Base-by-base conservation (phyloP, 2,797 vertebrate species). In the Clamator glandarius region DNA sequence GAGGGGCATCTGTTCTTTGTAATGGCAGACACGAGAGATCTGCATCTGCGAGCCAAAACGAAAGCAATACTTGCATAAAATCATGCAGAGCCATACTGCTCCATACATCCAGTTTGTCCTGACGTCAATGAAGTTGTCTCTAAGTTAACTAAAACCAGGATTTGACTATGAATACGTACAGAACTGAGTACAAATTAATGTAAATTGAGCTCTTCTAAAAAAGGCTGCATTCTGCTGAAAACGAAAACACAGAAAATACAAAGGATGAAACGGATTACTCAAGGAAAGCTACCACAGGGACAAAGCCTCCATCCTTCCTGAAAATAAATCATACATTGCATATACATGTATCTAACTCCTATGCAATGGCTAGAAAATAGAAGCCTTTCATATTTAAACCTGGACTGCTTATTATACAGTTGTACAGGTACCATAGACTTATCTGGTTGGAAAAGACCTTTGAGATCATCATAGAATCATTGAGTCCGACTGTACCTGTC, bases 1-100 rank as follows among this genome's bases (percentile, higher is more conserved):
- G 84, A 95, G 87, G 84, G 91, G 89, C 57, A 67, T 61, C 92
- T 96, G 91, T 18, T 94, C 75, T 67, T 36, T 75, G 91, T 68
- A 41, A 80, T 2, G 57, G 77, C 84, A 85, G 24, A 67, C 35
- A 74, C 25, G 63, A 61, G 89, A 63, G 81, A 28, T 26, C 12
- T 66, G 64, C 12, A 13, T 59, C 76, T 4, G 8, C 2, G 36
- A 89, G 93, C 77, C 89, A 36, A 46, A 58, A 8, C 1, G 17
- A 61, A 33, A 62, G 86, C 68, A 77, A 67, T 70, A 84, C 70
- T 51, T 1, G 57, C 57, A 54, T 1, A 23, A 5, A 28, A 9
- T 5, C 67, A 24, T 6, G 51, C 69, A 26, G 26, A 80, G 44
- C 39, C 70, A n/a, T 5, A 3, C 41, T 41, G 46, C 3, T 42